Conservation (phyloP, 2,888 invertebrate genomes). For the Serripes groenlandicus region DNA sequence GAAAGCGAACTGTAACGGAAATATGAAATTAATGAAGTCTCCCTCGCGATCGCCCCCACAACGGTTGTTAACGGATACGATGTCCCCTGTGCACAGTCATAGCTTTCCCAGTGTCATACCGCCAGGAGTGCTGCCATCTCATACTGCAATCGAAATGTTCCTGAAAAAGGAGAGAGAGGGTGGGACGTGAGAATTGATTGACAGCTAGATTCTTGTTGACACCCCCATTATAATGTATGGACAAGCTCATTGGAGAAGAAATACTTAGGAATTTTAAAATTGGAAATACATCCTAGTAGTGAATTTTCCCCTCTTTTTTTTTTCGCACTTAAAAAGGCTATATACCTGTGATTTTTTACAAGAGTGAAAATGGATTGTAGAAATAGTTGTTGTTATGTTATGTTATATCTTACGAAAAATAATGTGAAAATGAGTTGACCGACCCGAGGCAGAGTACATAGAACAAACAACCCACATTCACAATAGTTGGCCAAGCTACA, state of each 20-base stretch:
- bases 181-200: slow-evolving; percentile 38
- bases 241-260: slow-evolving; percentile 35
- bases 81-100: slow-evolving; percentile 32
- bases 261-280: slow-evolving; percentile 66
- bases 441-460: no score
- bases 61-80: slow-evolving; percentile 54
- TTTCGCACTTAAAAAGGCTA: background rate
- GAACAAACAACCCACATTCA: no score
- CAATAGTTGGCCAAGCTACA: no score
- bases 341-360: slow-evolving; percentile 16
- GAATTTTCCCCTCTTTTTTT: background rate
- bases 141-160: slow-evolving; percentile 40
- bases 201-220: background rate
- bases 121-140: slow-evolving; percentile 34
- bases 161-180: slow-evolving; percentile 63
- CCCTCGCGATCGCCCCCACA: slow-evolving; percentile 60
- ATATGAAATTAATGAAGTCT: slow-evolving; percentile 46
- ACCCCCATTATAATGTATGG: background rate
- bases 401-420: slow-evolving; percentile 10
- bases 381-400: slow-evolving; percentile 18
- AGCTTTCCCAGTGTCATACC: slow-evolving; percentile 38
- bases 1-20: slow-evolving; percentile 66
- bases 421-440: no score
- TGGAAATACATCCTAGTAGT: slow-evolving; percentile 53
- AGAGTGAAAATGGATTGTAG: slow-evolving; percentile 1